Base-by-base conservation (phyloP, 2,888 invertebrate species). In the Drosophila diplacantha region DNA sequence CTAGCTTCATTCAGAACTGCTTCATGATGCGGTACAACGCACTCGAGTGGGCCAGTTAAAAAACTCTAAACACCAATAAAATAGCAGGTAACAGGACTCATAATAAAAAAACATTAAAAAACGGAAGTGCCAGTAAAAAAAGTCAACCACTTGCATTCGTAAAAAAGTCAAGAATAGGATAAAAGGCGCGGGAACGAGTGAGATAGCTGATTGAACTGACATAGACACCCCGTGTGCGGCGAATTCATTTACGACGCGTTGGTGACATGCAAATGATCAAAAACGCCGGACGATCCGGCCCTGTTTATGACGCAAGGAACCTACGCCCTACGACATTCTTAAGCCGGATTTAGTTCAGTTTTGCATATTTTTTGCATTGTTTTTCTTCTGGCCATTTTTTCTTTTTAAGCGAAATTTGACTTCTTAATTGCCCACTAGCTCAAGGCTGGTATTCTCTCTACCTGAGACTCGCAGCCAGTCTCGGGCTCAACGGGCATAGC, bases 261-360 rank as follows among this genome's bases (percentile, higher is more conserved):
- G 59, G 53, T 60, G 49, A 56, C 69, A 73, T 75, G 68, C 66
- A 76, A 79, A 76, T 72, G 22, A 47, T 20, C 29, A 37, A 29
- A 29, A 58, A 16, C n/a, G 54, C 34, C n/a, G n/a, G 41, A 51
- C 24, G 14, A 16, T 32, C 31, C 32, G 34, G 35, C 11, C 43
- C n/a, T 63, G 56, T 85, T 85, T 85, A 84, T 84, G 85, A 81
- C 67, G 81, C 65, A 80, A 82, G 35, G 39, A 43, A 22, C 44
- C 43, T 47, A 50, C 43, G 51, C 14, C 47, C 50, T 32, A 16
- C 12, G 73, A 69, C 80, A 75, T 73, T 81, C 80, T 80, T 79
- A 85, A 83, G 61, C 72, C 81, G 79, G 84, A 83, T 83, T 84
- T 84, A 81, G 85, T 82, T 77, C 72, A 85, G 66, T 64, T 76